These are phyloP conservation scores for Baronia brevicornis DNA, from an alignment of 2,888 invertebrate species.

Conservation along the genomic window DNA sequence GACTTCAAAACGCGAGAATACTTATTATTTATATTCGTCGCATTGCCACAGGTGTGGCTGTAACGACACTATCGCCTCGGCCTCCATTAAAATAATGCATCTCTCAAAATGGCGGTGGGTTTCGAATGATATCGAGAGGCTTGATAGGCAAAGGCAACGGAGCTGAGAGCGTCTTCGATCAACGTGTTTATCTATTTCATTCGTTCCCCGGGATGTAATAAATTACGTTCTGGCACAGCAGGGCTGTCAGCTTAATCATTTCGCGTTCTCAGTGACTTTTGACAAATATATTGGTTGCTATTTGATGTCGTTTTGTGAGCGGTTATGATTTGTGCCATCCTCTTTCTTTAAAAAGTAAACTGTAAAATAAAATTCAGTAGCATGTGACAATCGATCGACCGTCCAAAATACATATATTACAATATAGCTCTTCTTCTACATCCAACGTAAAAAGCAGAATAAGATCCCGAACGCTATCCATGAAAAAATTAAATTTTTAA, in stretches of 20 bases:
- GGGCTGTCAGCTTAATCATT: slow-evolving; percentile 33
- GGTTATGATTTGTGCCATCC: too few relatives aligned
- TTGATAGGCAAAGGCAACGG: slow-evolving; percentile 26
- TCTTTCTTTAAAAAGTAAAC: too few relatives aligned
- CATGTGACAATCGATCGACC: too few relatives aligned
- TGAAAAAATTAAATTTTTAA: too few relatives aligned
- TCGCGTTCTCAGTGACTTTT: slow-evolving; percentile 10
- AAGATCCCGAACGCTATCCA: too few relatives aligned
- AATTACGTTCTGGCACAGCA: slow-evolving; percentile 29
- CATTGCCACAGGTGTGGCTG: slow-evolving; percentile 29
- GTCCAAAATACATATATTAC: too few relatives aligned
- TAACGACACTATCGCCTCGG: slow-evolving; percentile 28
- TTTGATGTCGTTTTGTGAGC: too few relatives aligned
- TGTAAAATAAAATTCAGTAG: too few relatives aligned
- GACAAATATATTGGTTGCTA: too few relatives aligned
- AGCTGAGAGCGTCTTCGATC: slow-evolving; percentile 49
- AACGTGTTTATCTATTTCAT: slow-evolving; percentile 46
- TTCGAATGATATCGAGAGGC: slow-evolving; percentile 41
- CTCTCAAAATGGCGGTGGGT: slow-evolving; percentile 43
- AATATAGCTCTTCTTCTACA: too few relatives aligned
- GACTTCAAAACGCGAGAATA: slow-evolving; percentile 11
- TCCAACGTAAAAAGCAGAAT: too few relatives aligned
- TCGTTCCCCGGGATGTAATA: slow-evolving; percentile 26
- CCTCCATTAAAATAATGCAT: slow-evolving; percentile 55
- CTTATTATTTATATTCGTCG: slow-evolving; percentile 16